Base-by-base conservation (phyloP, 1,140 invertebrate genomes). In the Drosophila murphyi region DNA sequence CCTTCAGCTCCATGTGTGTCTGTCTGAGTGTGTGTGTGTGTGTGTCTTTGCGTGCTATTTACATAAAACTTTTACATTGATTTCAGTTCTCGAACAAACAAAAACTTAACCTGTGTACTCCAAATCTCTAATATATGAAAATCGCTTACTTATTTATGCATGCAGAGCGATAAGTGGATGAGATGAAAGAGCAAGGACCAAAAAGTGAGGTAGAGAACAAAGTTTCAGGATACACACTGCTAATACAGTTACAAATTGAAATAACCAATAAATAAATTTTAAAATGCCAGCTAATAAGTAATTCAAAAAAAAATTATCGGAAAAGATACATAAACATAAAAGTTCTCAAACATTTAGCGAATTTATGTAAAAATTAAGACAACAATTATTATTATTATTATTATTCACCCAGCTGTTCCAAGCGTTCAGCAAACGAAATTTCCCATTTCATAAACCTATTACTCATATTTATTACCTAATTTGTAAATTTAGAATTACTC, bases 21-120 rank as follows among this genome's bases (percentile, higher is more conserved):
- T 57, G 29, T 10, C 8, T n/a, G 31, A 37, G 32, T 39, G 5
- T 61, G 34, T 48, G 48, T 41, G 48, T 41, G 12, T 12, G 12
- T 12, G 41, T 34, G 6, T 41, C 10, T 51, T n/a, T 68, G 59
- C 39, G 10, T 55, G 54, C 54, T 78, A 81, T 81, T 76, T 80
- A 65, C 81, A 85, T 59, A 81, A 64, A 86, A 75, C 62, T 65
- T 82, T 43, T 72, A 62, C 67, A 80, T 80, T 80, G 39, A 80
- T 78, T 76, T 77, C 45, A 65, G n/a, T 64, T 31, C 50, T 52
- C 57, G 61, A 78, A 50, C 55, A 55, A 80, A 78, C 60, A 74
- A 56, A 54, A 68, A 72, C 47, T 41, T 59, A 52, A 10, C 47
- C 35, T 7, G 2, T 37, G 5, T 37, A 37, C 35, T 37, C 7